Evolutionary conservation across 2,113 vertebrate species (phyloP).

Genomic region (Coptodon rendalli): DNA sequence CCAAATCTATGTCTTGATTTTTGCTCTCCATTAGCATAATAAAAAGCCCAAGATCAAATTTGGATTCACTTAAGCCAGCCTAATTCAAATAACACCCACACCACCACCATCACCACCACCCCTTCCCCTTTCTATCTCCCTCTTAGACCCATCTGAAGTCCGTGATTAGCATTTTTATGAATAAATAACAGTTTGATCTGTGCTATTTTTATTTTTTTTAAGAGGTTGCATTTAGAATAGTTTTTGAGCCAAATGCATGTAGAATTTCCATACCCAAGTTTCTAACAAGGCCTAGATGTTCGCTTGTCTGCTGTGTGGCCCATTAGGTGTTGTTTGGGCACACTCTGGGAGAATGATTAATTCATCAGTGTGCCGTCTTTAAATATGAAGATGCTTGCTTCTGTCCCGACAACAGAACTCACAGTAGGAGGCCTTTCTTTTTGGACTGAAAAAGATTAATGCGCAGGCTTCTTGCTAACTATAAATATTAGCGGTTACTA

Average conservation of each 20-base stretch:
- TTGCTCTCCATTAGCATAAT: neutral
- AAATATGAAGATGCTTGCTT: constrained; percentile 29
- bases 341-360: constrained; percentile 28
- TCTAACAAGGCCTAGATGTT: neutral
- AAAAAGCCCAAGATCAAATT: constrained; percentile 6
- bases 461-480: neutral
- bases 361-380: constrained; percentile 30
- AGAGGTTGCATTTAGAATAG: neutral
- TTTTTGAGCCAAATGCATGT: neutral
- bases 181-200: constrained; percentile 1
- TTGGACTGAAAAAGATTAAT: neutral
- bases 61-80: neutral
- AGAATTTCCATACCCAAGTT: neutral
- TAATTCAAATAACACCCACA: neutral
- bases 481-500: neutral
- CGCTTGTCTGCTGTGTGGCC: neutral
- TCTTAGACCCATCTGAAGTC: neutral
- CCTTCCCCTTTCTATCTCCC: neutral
- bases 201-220: neutral
- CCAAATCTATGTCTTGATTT: neutral
- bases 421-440: neutral
- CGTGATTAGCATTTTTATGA: constrained; percentile 17
- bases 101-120: neutral
- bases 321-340: constrained; percentile 10
- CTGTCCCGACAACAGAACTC: neutral